Conservation (phyloP, 2,888 invertebrate genomes). For the Argyresthia albistria region DNA sequence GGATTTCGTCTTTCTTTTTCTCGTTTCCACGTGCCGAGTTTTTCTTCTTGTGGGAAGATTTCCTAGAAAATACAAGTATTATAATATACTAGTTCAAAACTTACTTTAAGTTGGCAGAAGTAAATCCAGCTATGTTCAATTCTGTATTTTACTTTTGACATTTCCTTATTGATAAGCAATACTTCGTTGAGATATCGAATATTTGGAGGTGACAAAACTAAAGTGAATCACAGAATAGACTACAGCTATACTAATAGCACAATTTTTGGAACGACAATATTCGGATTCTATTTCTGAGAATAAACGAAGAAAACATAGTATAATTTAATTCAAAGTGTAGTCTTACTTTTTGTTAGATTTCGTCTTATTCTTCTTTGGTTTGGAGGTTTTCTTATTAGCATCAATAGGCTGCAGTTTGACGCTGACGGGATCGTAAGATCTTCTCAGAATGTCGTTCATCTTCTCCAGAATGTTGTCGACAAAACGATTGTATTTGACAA, state of each 20-base stretch:
- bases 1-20: constrained; percentile 25
- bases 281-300: not conserved
- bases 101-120: no score
- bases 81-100: not conserved
- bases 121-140: no score
- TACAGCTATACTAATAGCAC: no score
- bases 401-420: constrained; percentile 77
- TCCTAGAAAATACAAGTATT: constrained; percentile 24
- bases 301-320: not conserved
- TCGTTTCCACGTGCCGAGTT: constrained; percentile 40
- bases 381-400: constrained; percentile 65
- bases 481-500: constrained; percentile 87
- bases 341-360: constrained; percentile 48
- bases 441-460: constrained; percentile 84
- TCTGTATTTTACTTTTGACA: no score
- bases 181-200: no score
- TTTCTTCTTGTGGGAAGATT: constrained; percentile 50
- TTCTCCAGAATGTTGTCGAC: constrained; percentile 86
- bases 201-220: no score
- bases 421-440: constrained; percentile 88
- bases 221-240: no score
- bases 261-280: no score
- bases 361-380: constrained; percentile 59
- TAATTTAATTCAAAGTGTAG: not conserved
- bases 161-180: no score